Conservation (phyloP, 2,797 vertebrate species). For the Chloroceryle amazona region DNA sequence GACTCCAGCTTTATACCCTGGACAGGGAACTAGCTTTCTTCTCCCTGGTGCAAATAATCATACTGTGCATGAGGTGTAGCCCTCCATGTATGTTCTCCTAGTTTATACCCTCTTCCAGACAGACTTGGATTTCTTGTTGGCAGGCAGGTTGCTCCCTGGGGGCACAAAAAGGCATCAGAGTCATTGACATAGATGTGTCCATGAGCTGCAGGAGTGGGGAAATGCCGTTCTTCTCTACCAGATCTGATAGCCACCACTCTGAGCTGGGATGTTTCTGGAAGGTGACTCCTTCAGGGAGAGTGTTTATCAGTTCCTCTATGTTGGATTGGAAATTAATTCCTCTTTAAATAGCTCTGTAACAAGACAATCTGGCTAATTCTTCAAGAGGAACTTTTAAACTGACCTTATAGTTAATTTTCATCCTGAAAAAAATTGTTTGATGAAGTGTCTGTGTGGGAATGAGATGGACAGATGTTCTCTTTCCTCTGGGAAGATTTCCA, state of each 20-base stretch:
- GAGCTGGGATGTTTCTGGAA: background rate
- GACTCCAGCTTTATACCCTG: background rate
- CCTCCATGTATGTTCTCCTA: background rate
- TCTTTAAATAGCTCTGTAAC: background rate
- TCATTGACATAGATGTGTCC: background rate
- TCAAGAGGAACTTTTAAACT: background rate
- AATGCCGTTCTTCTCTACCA: background rate
- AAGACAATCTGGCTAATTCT: background rate
- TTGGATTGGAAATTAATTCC: background rate
- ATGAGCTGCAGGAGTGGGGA: background rate
- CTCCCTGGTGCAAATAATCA: background rate
- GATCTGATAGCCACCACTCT: background rate
- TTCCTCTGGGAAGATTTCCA: background rate
- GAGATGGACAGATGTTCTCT: background rate
- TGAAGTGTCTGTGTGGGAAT: background rate
- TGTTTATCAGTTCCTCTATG: background rate
- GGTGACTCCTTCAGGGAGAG: background rate
- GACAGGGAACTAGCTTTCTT: background rate
- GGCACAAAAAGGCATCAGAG: background rate
- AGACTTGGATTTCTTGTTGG: background rate
- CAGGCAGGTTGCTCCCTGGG: background rate
- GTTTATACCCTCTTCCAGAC: background rate
- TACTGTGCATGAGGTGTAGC: background rate
- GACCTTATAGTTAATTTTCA: background rate
- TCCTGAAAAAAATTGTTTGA: background rate